Percentiles rank a stretch among this genome's conserved stretches.
These are phyloP conservation scores for Pontoporia blainvillei DNA, from an alignment of 2,113 vertebrate genomes.

Conservation along the genomic window DNA sequence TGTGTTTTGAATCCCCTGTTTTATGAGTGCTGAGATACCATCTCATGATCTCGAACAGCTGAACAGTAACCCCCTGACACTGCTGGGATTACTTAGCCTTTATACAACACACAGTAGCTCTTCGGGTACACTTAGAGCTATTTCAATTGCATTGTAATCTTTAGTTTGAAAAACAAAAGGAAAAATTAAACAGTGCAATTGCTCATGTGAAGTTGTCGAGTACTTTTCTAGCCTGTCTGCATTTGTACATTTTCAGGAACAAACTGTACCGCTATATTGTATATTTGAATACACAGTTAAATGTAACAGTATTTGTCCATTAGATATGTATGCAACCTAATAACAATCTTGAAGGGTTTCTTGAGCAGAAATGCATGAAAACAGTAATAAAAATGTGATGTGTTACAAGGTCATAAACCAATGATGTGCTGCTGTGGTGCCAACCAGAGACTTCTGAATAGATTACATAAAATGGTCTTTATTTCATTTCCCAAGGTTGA, in stretches of 20 bases:
- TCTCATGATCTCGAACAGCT: constrained; percentile 92
- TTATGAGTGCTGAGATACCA: constrained; percentile 82
- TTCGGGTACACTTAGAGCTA: constrained; percentile 77
- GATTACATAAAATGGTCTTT: background rate
- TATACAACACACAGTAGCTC: constrained; percentile 86
- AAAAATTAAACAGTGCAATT: constrained; percentile 36
- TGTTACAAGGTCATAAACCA: background rate
- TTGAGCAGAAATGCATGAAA: constrained; percentile 32
- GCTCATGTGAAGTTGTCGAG: constrained; percentile 23
- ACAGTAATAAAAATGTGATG: background rate
- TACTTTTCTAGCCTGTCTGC: constrained; percentile 21
- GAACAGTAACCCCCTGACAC: constrained; percentile 90
- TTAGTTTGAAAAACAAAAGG: constrained; percentile 54
- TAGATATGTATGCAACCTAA: background rate
- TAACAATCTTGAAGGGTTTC: constrained; percentile 25
- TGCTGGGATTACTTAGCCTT: constrained; percentile 84
- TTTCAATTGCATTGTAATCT: constrained; percentile 73
- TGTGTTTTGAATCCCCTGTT: constrained; percentile 79
- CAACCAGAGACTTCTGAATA: constrained; percentile 47
- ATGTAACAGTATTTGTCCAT: background rate
- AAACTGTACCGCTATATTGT: constrained; percentile 25
- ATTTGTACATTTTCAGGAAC: constrained; percentile 37
- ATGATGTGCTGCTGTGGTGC: background rate
- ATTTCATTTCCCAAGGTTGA: background rate
- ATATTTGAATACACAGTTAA: background rate